Percentiles rank a stretch among this genome's conserved stretches.
phyloP scores from a whole-genome alignment of 2,113 vertebrate genomes.

The Heterochromis multidens region DNA sequence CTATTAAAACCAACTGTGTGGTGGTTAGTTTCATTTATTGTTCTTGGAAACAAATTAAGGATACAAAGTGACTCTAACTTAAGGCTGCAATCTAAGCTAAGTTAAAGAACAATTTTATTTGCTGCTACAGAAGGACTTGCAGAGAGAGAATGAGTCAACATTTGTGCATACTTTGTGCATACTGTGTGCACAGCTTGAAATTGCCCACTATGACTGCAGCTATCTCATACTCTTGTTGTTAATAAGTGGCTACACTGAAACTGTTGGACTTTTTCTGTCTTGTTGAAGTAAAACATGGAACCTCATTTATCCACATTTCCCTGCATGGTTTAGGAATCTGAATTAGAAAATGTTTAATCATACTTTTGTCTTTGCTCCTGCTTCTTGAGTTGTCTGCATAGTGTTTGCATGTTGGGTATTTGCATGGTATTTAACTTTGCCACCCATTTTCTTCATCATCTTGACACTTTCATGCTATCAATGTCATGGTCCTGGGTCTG shows the following conservation, averaged over 20 bases:
- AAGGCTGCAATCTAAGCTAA: not conserved
- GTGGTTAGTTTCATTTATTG: not conserved
- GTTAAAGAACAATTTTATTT: not conserved
- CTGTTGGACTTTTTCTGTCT: not conserved
- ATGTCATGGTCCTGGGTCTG: too few species aligned
- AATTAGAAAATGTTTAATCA: not conserved
- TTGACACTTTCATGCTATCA: not conserved
- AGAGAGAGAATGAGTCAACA: not conserved
- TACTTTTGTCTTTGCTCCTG: not conserved
- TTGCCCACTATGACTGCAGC: not conserved
- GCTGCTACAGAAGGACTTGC: not conserved
- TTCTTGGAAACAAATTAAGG: not conserved
- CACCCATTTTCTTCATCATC: not conserved
- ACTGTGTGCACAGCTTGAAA: not conserved
- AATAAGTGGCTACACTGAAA: not conserved
- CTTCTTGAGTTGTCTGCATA: not conserved
- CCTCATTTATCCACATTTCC: not conserved
- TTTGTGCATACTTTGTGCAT: not conserved
- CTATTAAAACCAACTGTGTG: not conserved
- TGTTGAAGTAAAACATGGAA: not conserved
- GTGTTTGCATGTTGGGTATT: not conserved
- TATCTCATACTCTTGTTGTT: not conserved
- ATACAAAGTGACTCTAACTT: not conserved
- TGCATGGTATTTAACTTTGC: not conserved
- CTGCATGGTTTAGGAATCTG: not conserved